Percentiles rank a stretch among this genome's conserved stretches.
Conservation (phyloP, 92 coral and sea anemone species). For the Porites divaricata region DNA sequence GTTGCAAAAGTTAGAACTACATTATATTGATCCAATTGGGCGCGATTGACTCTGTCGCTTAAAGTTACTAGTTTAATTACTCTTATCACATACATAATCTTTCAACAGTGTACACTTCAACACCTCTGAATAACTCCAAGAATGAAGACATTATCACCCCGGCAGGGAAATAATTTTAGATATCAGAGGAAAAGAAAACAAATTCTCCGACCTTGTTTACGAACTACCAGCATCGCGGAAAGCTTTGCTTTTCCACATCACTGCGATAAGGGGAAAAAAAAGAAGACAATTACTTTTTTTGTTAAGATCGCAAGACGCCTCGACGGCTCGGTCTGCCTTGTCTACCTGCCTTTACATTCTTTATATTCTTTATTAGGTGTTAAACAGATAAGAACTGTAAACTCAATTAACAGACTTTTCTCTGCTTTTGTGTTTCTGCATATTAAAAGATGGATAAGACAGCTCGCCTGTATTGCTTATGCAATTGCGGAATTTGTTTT, state of each 20-base stretch:
- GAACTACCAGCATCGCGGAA: slow-evolving; percentile 17
- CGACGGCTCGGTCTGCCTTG: background rate
- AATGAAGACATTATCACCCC: slow-evolving; percentile 9
- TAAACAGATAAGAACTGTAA: slow-evolving; percentile 48
- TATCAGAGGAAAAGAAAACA: background rate
- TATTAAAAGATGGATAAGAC: background rate
- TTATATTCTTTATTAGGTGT: slow-evolving; percentile 48
- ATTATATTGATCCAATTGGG: slow-evolving; percentile 15
- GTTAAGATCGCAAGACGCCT: slow-evolving; percentile 22
- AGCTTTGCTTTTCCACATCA: slow-evolving; percentile 47
- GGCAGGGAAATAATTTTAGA: background rate
- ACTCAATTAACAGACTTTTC: slow-evolving; percentile 40
- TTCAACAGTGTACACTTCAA: slow-evolving; percentile 34
- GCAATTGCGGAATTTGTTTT: background rate
- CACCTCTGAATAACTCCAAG: slow-evolving; percentile 30
- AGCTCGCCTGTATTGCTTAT: background rate
- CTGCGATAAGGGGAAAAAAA: background rate
- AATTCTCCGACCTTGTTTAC: slow-evolving; percentile 17
- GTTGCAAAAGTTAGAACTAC: background rate
- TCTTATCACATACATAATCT: slow-evolving; percentile 30
- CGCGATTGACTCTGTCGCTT: slow-evolving; percentile 42
- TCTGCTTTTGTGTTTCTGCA: slow-evolving; percentile 27
- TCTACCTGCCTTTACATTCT: background rate
- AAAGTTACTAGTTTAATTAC: slow-evolving; percentile 34
- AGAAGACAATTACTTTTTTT: slow-evolving; percentile 3